A percentile compares a stretch with the other conserved stretches of the same genome.
Conservation (phyloP, 2,113 vertebrate genomes). For the Mirza zaza region DNA sequence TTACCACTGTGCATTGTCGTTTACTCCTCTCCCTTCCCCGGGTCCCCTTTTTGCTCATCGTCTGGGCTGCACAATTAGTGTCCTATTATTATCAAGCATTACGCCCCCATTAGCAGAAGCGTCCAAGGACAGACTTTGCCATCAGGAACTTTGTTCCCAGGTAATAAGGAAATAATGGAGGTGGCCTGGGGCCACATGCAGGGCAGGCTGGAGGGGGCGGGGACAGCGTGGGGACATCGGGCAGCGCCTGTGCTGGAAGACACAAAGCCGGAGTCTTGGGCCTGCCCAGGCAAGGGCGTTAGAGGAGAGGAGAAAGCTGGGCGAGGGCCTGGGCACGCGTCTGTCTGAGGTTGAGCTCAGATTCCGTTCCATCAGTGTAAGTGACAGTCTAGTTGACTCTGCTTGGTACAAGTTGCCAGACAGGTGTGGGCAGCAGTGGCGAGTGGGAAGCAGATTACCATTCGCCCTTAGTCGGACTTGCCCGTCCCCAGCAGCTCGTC, state of each 20-base stretch:
- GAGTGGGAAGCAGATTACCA: background rate
- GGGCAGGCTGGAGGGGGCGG: background rate
- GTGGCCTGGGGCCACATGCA: background rate
- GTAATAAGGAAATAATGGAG: background rate
- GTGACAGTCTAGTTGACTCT: background rate
- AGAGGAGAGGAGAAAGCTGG: background rate
- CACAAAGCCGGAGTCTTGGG: background rate
- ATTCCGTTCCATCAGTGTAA: background rate
- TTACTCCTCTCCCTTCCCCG: background rate
- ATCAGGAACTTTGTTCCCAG: background rate
- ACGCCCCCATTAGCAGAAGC: background rate
- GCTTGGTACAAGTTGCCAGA: background rate
- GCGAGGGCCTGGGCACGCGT: background rate
- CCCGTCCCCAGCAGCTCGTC: background rate
- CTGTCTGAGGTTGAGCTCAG: background rate
- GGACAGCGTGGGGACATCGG: background rate
- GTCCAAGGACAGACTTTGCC: conserved; percentile 17
- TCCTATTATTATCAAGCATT: background rate
- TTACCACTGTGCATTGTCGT: background rate
- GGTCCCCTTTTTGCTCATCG: background rate
- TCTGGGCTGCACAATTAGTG: background rate
- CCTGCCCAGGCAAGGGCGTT: background rate
- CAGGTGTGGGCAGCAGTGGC: fast-evolving
- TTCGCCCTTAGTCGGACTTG: background rate
- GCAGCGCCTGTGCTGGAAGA: background rate